Base-by-base conservation (phyloP, 2,888 invertebrate genomes). In the Tricholauxania praeusta region DNA sequence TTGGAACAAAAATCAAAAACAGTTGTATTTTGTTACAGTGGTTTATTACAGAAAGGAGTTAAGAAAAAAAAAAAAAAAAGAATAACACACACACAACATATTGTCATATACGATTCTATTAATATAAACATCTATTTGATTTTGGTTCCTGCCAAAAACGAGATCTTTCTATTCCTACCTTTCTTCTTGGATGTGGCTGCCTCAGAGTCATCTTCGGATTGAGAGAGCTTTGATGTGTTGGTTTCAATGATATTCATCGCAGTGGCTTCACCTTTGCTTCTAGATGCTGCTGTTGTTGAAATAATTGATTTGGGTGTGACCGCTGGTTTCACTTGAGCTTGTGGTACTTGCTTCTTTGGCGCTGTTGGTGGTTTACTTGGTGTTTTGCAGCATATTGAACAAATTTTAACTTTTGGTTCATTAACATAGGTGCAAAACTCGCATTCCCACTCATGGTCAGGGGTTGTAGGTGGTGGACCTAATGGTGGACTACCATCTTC, bases 391-490 rank as follows among this genome's bases (percentile, higher is more conserved):
- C 96, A 97, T 67, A 96, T 92, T 15, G 91, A 90, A 83, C 96
- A 96, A 53, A 96, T 93, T 79, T 93, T 91, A 0, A 92, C 91
- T 22, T 93, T 93, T 0, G 93, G 88, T 75, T 93, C 93, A 84
- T 97, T 97, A 4, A 96, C 93, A 84, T 92, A 96, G 0, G 96
- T 97, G 84, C 96, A 97, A 82, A 96, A 95, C 82, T 95, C 94
- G 85, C 96, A 97, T 77, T 94, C 92, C 96, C 96, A 97, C 71
- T 90, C 88, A 15, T 90, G 88, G 53, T 86, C 88, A 0, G 92
- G 91, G 15, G 90, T 89, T 1, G 89, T 88, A 0, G 90, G 89
- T 15, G 89, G 88, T 69, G 87, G 88, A 3, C 87, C 86, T 12
- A 86, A 75, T 12, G 78, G 17, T 39, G 76, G 65, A 0, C 78